Conservation (phyloP, 2,888 invertebrate species). For the Salpingus planirostris region DNA sequence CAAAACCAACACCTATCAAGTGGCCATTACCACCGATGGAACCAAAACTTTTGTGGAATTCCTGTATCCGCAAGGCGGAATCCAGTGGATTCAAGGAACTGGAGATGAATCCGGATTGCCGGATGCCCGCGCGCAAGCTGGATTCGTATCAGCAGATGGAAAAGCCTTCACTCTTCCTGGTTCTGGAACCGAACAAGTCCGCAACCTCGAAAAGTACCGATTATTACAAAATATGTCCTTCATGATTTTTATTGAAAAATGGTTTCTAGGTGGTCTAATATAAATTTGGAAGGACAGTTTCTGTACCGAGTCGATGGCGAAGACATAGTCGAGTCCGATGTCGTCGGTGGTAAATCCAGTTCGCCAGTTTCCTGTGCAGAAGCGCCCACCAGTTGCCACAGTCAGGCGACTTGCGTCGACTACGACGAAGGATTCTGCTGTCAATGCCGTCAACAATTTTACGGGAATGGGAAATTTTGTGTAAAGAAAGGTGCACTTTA, state of each 20-base stretch:
- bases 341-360: constrained; percentile 37
- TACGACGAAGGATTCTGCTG: constrained; percentile 84
- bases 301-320: constrained; percentile 74
- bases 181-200: constrained; percentile 85
- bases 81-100: constrained; percentile 87
- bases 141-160: constrained; percentile 80
- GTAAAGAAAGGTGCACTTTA: constrained; percentile 64
- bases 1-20: constrained; percentile 83
- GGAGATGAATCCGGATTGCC: constrained; percentile 66
- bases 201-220: constrained; percentile 64
- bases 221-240: not conserved
- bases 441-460: constrained; percentile 71
- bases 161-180: constrained; percentile 66
- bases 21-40: constrained; percentile 64
- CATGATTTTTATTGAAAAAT: constrained; percentile 11
- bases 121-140: constrained; percentile 89
- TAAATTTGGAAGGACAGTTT: constrained; percentile 77
- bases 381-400: constrained; percentile 68
- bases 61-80: constrained; percentile 76
- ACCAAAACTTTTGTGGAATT: constrained; percentile 76
- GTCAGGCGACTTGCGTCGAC: constrained; percentile 74
- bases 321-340: constrained; percentile 62
- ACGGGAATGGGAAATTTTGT: constrained; percentile 89
- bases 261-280: constrained; percentile 72
- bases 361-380: constrained; percentile 40